phyloP scores from a whole-genome alignment of 1,140 invertebrate species.

The Drosophila santomea region DNA sequence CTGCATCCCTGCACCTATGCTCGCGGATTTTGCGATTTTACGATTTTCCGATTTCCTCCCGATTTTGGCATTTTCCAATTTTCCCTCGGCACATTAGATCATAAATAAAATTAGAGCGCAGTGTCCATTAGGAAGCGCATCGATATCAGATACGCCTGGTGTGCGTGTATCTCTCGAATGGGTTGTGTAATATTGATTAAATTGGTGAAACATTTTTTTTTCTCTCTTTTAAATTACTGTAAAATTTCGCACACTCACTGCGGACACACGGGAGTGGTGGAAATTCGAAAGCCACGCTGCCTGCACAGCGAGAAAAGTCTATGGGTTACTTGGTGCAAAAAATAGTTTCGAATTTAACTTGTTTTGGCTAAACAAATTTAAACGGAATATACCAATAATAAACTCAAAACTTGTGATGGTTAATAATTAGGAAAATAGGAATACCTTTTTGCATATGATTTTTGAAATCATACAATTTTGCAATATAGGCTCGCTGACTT shows the following conservation, averaged over 20 bases:
- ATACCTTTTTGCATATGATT: neutral
- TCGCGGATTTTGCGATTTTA: slow-evolving; percentile 25
- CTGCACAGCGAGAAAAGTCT: slow-evolving; percentile 4
- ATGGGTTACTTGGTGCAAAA: neutral
- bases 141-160: slow-evolving; percentile 78
- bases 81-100: slow-evolving; percentile 71
- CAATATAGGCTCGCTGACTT: too few relatives aligned
- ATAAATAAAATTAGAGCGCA: slow-evolving; percentile 82
- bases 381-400: too few relatives aligned
- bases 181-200: slow-evolving; percentile 82
- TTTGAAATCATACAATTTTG: neutral
- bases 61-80: slow-evolving; percentile 49
- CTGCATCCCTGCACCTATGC: slow-evolving; percentile 5
- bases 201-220: slow-evolving; percentile 73
- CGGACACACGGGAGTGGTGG: slow-evolving; percentile 35
- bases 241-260: slow-evolving; percentile 82
- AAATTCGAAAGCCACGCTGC: neutral
- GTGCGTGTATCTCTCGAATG: slow-evolving; percentile 42
- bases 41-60: slow-evolving; percentile 42
- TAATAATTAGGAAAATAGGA: neutral
- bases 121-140: slow-evolving; percentile 75
- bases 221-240: slow-evolving; percentile 78
- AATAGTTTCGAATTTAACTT: too few relatives aligned
- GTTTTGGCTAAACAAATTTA: too few relatives aligned
- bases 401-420: too few relatives aligned